Base-by-base conservation (phyloP, 2,888 invertebrate genomes). In the Brachyptera putata region DNA sequence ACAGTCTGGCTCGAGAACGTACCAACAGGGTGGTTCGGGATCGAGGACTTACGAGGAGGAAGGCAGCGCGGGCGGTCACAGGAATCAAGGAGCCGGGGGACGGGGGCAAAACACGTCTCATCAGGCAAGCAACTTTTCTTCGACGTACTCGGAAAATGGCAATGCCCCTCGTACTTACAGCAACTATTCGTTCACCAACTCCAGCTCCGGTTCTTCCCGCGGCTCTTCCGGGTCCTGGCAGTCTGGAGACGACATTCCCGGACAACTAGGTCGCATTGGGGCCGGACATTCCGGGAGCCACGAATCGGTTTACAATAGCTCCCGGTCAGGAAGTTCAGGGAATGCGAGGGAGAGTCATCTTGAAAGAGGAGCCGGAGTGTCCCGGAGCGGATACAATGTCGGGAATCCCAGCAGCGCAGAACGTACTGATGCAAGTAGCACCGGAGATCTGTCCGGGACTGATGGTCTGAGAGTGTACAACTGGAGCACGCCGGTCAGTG, bases 351-450 rank as follows among this genome's bases (percentile, higher is more conserved):
- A 50, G 16, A 50, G 49, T 49, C 24, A 50, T 49, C 26, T 16
- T 14, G 30, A 16, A 49, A n/a, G n/a, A n/a, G n/a, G n/a, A n/a
- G n/a, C n/a, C n/a, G 24, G 14, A 18, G 13, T 14, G 7, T 30
- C 53, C 22, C 34, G 53, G 2, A 53, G 53, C 37, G 53, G 53
- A 14, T 53, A 53, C 53, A 53, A 53, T 22, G 53, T 53, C 18
- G 53, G 53, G 21, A 53, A 53, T 21, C 53, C 34, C 11, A 34
- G 53, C 53, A 53, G 53, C 21, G 53, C 34, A 18, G 53, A 53
- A 13, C 16, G 36, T 5, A 22, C 3, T 13, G n/a, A n/a, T n/a
- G n/a, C n/a, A n/a, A n/a, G n/a, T n/a, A n/a, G n/a, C n/a, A n/a
- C n/a, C n/a, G 26, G 26, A n/a, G n/a, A 25, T n/a, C n/a, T 3